Conservation (phyloP, 2,888 invertebrate genomes). For the Synanthedon formicaeformis region DNA sequence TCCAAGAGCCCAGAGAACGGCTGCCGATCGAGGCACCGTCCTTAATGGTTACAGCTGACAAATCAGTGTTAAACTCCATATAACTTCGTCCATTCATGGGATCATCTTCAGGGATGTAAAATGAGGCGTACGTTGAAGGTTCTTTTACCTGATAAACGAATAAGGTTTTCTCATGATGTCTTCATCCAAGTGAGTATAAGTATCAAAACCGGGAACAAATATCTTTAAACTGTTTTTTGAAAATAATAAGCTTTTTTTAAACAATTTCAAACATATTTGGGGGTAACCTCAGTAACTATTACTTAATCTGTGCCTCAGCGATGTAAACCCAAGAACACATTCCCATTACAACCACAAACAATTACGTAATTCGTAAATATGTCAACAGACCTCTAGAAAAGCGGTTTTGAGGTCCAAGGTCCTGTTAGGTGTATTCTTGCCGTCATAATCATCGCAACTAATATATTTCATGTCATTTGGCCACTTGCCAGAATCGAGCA, state of each 20-base stretch:
- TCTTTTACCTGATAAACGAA: slow-evolving; percentile 69
- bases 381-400: slow-evolving; percentile 72
- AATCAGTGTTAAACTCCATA: slow-evolving; percentile 80
- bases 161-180: too few species aligned
- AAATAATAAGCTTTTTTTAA: too few species aligned
- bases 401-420: slow-evolving; percentile 77
- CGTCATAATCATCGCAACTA: slow-evolving; percentile 83
- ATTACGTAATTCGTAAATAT: slow-evolving; percentile 9
- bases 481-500: slow-evolving; percentile 80
- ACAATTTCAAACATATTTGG: too few species aligned
- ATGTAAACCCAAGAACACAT: too few species aligned
- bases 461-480: slow-evolving; percentile 79
- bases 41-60: slow-evolving; percentile 78
- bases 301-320: too few species aligned
- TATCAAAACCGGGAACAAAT: too few species aligned
- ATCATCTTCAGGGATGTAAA: slow-evolving; percentile 72
- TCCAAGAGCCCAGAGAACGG: slow-evolving; percentile 80
- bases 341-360: too few species aligned
- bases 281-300: too few species aligned
- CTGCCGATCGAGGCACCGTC: slow-evolving; percentile 81
- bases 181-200: too few species aligned
- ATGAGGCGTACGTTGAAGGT: slow-evolving; percentile 77
- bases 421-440: slow-evolving; percentile 80
- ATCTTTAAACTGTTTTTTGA: too few species aligned
- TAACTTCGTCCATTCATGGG: slow-evolving; percentile 78